Percentiles rank a stretch among this genome's conserved stretches.
phyloP scores from a whole-genome alignment of 2,797 vertebrate genomes.

The Amblyopsis hoosieri region DNA sequence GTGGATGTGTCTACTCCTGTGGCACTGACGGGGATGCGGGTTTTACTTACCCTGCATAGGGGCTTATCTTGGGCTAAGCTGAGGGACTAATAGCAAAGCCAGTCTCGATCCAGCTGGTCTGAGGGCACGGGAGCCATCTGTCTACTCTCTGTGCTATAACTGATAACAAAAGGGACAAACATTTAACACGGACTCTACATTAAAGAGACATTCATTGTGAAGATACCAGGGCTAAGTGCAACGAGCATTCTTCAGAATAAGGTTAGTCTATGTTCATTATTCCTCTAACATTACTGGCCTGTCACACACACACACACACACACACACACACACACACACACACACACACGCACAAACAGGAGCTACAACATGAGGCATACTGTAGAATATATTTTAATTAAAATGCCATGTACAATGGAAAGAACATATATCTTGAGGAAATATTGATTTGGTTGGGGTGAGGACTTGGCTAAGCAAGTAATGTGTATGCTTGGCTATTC shows the following conservation, averaged over 20 bases:
- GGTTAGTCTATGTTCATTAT: slow-evolving; percentile 75
- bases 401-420: too few relatives aligned
- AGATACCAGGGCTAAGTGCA: slow-evolving; percentile 63
- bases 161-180: slow-evolving; percentile 80
- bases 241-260: slow-evolving; percentile 60
- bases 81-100: slow-evolving; percentile 81
- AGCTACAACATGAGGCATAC: slow-evolving; percentile 22
- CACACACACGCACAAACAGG: slow-evolving; percentile 12
- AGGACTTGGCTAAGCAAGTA: slow-evolving; percentile 16
- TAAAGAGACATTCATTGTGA: slow-evolving; percentile 58
- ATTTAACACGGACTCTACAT: slow-evolving; percentile 62
- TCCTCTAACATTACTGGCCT: slow-evolving; percentile 47
- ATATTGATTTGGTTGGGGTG: slow-evolving; percentile 36
- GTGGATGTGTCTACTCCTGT: slow-evolving; percentile 79
- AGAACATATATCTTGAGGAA: slow-evolving; percentile 22
- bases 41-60: slow-evolving; percentile 80
- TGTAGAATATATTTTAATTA: too few relatives aligned
- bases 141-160: slow-evolving; percentile 78
- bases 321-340: slow-evolving; percentile 15
- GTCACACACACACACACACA: slow-evolving; percentile 14
- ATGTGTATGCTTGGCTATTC: slow-evolving; percentile 27
- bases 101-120: slow-evolving; percentile 78
- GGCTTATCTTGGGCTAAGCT: slow-evolving; percentile 87
- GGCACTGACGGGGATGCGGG: slow-evolving; percentile 84
- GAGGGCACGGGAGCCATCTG: slow-evolving; percentile 86